Base-by-base conservation (phyloP, 2,888 invertebrate genomes). In the Dioctria linearis region DNA sequence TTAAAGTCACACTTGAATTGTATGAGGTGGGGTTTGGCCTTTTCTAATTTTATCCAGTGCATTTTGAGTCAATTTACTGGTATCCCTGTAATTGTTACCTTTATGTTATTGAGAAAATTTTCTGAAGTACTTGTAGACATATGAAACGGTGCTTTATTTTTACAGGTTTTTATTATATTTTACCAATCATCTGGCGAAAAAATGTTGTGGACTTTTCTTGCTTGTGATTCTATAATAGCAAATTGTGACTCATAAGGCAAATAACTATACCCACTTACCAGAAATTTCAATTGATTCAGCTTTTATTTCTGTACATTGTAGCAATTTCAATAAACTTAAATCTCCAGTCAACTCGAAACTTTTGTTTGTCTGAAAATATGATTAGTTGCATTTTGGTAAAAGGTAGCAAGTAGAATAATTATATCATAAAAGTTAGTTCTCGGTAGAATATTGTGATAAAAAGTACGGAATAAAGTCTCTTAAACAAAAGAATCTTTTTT, bases 81-180 rank as follows among this genome's bases (percentile, higher is more conserved):
- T 69, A 84, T 54, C 78, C 82, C 80, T 83, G 81, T 82, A 61
- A 83, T 79, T 75, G 83, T 84, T 83, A 83, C 82, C 82, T 83
- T 84, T 83, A 83, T 84, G 81, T 83, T 84, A 84, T 79, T 82
- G 83, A 84, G 80, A 43, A 81, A 84, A n/a, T 84, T 37, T 83
- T 84, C 83, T 82, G 83, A 83, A 80, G 80, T 49, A 78, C 82
- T 83, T 82, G 83, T 83, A 81, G 83, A 69, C 37, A 61, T 37
- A 61, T 84, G n/a, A 83, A 83, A 83, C 78, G 83, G 82, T 57
- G 80, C 78, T 81, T 82, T 83, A 82, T 82, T 82, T 76, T 83
- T 83, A 61, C 80, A 76, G 39, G 80, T 67, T 81, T 78, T 79
- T 9, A 82, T 81, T 79, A 82, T 82, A 67, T 81, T 40, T 39